Conservation (phyloP, 2,797 vertebrate species). For the Anguilla obscura region DNA sequence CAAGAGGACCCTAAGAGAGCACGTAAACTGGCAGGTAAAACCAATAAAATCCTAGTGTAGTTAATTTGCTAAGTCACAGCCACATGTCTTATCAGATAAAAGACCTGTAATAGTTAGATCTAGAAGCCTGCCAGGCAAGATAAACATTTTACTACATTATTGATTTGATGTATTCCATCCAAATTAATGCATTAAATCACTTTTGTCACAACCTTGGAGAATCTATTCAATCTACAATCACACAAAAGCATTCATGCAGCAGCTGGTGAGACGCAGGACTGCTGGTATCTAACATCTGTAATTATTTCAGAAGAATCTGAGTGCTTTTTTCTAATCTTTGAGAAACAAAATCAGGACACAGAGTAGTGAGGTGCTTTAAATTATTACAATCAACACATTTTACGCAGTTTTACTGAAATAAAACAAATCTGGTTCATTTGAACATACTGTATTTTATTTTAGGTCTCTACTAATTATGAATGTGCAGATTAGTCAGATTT, state of each 20-base stretch:
- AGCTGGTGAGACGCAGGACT: background rate
- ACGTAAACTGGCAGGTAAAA: conserved; percentile 15
- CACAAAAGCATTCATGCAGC: background rate
- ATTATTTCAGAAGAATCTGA: background rate
- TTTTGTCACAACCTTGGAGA: background rate
- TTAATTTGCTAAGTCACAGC: conserved; percentile 13
- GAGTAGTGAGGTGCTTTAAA: background rate
- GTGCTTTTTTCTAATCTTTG: background rate
- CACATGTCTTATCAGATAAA: conserved; percentile 26
- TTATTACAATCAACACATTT: no score
- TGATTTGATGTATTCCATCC: conserved; percentile 6
- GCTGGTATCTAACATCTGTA: background rate
- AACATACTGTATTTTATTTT: no score
- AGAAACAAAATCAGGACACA: background rate
- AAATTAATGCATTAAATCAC: background rate
- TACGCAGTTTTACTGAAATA: no score
- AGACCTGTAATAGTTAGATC: background rate
- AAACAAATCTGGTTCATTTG: no score
- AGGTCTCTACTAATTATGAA: no score
- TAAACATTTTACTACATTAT: conserved; percentile 17
- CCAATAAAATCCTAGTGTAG: conserved; percentile 10
- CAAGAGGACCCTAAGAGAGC: background rate
- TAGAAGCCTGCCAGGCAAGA: conserved; percentile 17
- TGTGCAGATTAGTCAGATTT: no score
- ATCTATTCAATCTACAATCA: background rate